These are phyloP conservation scores for Cyclura pinguis DNA, from an alignment of 2,797 vertebrate genomes.

Conservation along the genomic window DNA sequence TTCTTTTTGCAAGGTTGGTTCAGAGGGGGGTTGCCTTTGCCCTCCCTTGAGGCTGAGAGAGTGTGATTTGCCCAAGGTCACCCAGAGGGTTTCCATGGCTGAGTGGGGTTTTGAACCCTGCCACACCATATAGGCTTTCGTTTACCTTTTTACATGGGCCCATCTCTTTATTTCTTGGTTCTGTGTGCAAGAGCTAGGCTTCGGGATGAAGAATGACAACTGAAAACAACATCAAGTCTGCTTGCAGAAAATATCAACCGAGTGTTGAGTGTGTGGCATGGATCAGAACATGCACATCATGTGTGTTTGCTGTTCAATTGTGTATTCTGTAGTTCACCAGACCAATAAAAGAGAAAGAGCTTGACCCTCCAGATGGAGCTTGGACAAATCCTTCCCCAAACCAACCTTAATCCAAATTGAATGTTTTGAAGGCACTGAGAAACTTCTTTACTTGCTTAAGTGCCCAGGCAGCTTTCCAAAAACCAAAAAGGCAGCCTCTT, in stretches of 20 bases:
- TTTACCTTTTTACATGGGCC: too few relatives aligned
- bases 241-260: rapidly evolving
- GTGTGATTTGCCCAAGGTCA: too few relatives aligned
- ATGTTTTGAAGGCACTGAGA: neutral
- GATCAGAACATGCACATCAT: neutral
- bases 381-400: neutral
- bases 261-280: neutral
- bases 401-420: neutral
- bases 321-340: neutral
- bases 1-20: too few relatives aligned
- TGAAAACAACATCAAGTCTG: neutral
- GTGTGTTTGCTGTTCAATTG: neutral
- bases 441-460: neutral
- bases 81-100: too few relatives aligned
- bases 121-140: too few relatives aligned
- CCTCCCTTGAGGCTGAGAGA: too few relatives aligned
- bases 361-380: neutral
- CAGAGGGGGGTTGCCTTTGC: too few relatives aligned
- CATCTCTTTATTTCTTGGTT: neutral
- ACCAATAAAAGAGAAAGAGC: neutral
- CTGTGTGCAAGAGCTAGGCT: too few relatives aligned
- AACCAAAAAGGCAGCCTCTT: neutral
- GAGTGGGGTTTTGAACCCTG: too few relatives aligned
- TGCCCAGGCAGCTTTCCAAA: neutral
- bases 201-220: too few relatives aligned